Evolutionary conservation across 2,113 vertebrate species (phyloP).

Genomic region (Alouatta palliata): DNA sequence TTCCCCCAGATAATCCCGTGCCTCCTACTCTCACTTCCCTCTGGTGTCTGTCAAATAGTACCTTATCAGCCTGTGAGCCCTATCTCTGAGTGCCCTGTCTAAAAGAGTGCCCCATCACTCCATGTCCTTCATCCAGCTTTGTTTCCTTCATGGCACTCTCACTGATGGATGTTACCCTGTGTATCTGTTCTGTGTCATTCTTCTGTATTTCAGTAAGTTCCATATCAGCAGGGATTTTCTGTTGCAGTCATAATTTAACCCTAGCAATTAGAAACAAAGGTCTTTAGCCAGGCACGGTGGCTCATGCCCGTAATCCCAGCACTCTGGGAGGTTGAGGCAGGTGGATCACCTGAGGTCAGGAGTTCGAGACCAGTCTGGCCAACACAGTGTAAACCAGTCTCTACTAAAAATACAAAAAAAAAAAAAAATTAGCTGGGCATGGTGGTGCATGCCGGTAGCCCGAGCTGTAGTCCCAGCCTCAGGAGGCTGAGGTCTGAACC

Average conservation of each 20-base stretch:
- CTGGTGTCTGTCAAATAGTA: background rate
- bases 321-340: too few species aligned
- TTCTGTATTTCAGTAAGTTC: background rate
- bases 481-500: too few species aligned
- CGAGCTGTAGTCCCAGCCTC: too few species aligned
- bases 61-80: background rate
- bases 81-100: background rate
- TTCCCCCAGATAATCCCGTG: background rate
- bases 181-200: background rate
- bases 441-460: too few species aligned
- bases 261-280: background rate
- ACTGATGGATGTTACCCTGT: background rate
- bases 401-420: too few species aligned
- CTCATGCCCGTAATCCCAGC: too few species aligned
- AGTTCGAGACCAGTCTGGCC: too few species aligned
- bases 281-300: background rate
- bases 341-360: too few species aligned
- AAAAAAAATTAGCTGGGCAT: too few species aligned
- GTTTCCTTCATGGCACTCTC: background rate
- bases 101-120: background rate
- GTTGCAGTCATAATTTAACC: background rate
- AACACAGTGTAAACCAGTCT: too few species aligned
- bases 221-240: background rate
- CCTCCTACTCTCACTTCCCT: background rate
- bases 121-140: background rate